A percentile compares a stretch with the other conserved stretches of the same genome.
phyloP scores from a whole-genome alignment of 2,888 invertebrate species.

The Cyclophora punctaria region DNA sequence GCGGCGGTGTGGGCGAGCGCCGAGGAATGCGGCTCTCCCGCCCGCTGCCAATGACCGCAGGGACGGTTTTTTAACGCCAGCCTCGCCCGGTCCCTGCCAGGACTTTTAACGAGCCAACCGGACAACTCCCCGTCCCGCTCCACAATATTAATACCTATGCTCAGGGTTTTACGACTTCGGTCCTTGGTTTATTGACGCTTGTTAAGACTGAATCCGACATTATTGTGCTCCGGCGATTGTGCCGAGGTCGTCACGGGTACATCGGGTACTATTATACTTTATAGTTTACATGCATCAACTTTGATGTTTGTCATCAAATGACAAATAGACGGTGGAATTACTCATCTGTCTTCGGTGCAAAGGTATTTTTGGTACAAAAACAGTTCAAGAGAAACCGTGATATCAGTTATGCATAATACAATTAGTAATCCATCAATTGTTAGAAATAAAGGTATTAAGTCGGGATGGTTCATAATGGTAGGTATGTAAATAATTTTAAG shows the following conservation, averaged over 20 bases:
- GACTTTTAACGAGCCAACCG: conserved; percentile 47
- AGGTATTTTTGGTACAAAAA: no score
- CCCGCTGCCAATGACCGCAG: conserved; percentile 73
- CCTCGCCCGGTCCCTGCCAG: conserved; percentile 54
- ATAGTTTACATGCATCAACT: no score
- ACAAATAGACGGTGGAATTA: no score
- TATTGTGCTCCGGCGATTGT: conserved; percentile 35
- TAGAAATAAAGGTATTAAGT: no score
- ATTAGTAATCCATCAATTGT: no score
- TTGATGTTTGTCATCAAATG: no score
- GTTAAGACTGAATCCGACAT: conserved; percentile 16
- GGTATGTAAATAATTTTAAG: no score
- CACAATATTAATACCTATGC: conserved; percentile 6
- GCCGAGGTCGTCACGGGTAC: conserved; percentile 1
- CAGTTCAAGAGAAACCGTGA: no score
- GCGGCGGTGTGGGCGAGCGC: conserved; percentile 60
- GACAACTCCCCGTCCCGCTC: conserved; percentile 24
- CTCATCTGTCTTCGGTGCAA: no score
- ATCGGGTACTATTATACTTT: no score
- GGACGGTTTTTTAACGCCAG: conserved; percentile 64
- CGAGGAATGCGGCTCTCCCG: conserved; percentile 69
- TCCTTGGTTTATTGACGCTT: conserved; percentile 1
- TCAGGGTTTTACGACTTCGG: conserved; percentile 5
- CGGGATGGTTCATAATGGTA: no score
- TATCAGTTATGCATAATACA: no score